Percentiles rank a stretch among this genome's conserved stretches.
phyloP scores from a whole-genome alignment of 2,888 invertebrate genomes.

The Lampropteryx suffumata region DNA sequence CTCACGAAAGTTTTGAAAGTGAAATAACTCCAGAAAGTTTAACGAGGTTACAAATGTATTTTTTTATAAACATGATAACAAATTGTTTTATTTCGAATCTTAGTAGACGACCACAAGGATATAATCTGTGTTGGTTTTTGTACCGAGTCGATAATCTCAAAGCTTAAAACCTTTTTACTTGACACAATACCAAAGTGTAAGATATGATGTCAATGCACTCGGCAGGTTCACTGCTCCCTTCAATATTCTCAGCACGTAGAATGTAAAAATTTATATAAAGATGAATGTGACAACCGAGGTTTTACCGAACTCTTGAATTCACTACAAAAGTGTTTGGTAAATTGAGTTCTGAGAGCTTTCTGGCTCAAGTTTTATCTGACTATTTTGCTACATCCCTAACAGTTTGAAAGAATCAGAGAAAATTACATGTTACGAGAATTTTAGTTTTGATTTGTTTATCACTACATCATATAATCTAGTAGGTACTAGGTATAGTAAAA shows the following conservation, averaged over 20 bases:
- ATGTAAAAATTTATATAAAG: slow-evolving; percentile 59
- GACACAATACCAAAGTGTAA: slow-evolving; percentile 33
- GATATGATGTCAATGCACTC: slow-evolving; percentile 66
- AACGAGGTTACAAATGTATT: too few relatives aligned
- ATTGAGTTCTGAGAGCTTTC: slow-evolving; percentile 43
- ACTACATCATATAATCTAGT: too few relatives aligned
- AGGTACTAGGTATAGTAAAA: too few relatives aligned
- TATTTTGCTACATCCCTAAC: slow-evolving; percentile 1
- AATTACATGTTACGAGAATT: neutral
- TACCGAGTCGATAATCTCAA: too few relatives aligned
- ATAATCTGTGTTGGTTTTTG: too few relatives aligned
- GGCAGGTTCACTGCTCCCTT: slow-evolving; percentile 65
- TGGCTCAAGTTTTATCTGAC: slow-evolving; percentile 12
- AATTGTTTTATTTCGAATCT: too few relatives aligned
- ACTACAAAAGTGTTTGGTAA: slow-evolving; percentile 38
- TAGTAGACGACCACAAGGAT: too few relatives aligned
- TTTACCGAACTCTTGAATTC: slow-evolving; percentile 34
- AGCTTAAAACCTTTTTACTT: slow-evolving; percentile 39
- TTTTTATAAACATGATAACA: too few relatives aligned
- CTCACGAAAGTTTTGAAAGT: too few relatives aligned
- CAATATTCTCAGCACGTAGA: slow-evolving; percentile 60
- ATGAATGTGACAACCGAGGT: slow-evolving; percentile 50
- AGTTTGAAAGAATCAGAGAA: neutral
- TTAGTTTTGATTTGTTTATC: neutral
- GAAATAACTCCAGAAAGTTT: too few relatives aligned